phyloP scores from a whole-genome alignment of 2,888 invertebrate species.

The Lamellibrachia satsuma region DNA sequence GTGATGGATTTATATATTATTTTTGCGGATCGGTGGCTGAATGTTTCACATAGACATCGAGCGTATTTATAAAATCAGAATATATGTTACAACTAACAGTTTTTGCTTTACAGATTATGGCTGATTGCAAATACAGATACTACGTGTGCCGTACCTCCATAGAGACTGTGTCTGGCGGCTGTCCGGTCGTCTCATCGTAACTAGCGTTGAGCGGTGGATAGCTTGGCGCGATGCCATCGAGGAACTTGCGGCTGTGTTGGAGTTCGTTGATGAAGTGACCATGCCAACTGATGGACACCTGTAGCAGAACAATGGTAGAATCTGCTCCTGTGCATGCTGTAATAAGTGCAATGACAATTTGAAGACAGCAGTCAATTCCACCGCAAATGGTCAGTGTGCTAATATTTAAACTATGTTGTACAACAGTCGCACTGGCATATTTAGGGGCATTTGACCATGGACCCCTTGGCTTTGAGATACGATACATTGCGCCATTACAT shows the following conservation, averaged over 20 bases:
- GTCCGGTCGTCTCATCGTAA: slow-evolving; percentile 24
- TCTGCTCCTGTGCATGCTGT: neutral
- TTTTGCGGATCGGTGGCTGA: neutral
- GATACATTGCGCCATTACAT: no score
- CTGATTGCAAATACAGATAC: neutral
- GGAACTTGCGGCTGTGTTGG: neutral
- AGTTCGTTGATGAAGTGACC: slow-evolving; percentile 22
- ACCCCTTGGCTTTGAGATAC: no score
- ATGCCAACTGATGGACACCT: neutral
- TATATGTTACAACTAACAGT: neutral
- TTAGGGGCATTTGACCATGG: no score
- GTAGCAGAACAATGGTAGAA: neutral
- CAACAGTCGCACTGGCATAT: neutral
- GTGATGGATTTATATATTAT: neutral
- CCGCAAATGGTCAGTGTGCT: neutral
- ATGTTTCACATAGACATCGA: neutral
- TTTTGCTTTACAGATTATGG: neutral
- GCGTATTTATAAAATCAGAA: neutral
- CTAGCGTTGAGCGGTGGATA: neutral
- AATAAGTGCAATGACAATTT: neutral
- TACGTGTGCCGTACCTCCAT: slow-evolving; percentile 9
- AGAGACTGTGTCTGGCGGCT: slow-evolving; percentile 23
- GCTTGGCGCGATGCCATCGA: neutral
- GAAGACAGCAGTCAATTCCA: neutral
- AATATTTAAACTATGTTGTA: neutral